These are phyloP conservation scores for Bicyclus anynana DNA, from an alignment of 1,140 invertebrate genomes.

Conservation along the genomic window DNA sequence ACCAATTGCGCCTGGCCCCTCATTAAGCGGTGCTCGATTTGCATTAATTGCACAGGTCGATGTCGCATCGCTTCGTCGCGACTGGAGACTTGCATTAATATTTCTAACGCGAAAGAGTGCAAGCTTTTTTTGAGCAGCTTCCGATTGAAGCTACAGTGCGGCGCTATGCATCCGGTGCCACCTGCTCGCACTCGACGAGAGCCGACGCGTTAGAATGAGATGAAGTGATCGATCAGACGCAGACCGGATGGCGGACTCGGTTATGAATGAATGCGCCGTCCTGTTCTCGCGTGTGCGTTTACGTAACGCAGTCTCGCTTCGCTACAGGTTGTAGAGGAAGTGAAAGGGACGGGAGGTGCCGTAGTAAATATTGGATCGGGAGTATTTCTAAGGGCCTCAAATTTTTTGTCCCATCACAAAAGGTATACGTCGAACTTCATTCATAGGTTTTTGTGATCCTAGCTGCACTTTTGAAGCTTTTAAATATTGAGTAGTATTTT, in stretches of 20 bases:
- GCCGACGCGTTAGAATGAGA: slow-evolving; percentile 70
- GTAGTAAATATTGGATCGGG: slow-evolving; percentile 73
- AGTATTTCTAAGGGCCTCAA: slow-evolving; percentile 57
- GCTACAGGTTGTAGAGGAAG: slow-evolving; percentile 70
- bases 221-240: slow-evolving; percentile 62
- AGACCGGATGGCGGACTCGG: slow-evolving; percentile 73
- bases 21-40: slow-evolving; percentile 40
- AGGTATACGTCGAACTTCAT: slow-evolving; percentile 54
- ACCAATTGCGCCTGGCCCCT: slow-evolving; percentile 66
- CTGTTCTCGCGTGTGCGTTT: slow-evolving; percentile 39
- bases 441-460: slow-evolving; percentile 43
- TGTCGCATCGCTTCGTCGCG: background rate
- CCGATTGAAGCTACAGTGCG: slow-evolving; percentile 57
- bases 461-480: slow-evolving; percentile 9
- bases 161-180: slow-evolving; percentile 61
- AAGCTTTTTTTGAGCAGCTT: slow-evolving; percentile 59
- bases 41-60: slow-evolving; percentile 12
- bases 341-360: slow-evolving; percentile 71
- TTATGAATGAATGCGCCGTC: slow-evolving; percentile 74
- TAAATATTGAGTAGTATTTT: background rate
- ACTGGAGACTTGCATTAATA: slow-evolving; percentile 5
- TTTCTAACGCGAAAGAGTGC: slow-evolving; percentile 35
- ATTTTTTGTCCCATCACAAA: slow-evolving; percentile 61
- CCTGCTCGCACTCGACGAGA: slow-evolving; percentile 67
- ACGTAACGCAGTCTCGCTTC: slow-evolving; percentile 49